phyloP scores from a whole-genome alignment of 2,113 vertebrate genomes.

The Tachuris rubrigastra region DNA sequence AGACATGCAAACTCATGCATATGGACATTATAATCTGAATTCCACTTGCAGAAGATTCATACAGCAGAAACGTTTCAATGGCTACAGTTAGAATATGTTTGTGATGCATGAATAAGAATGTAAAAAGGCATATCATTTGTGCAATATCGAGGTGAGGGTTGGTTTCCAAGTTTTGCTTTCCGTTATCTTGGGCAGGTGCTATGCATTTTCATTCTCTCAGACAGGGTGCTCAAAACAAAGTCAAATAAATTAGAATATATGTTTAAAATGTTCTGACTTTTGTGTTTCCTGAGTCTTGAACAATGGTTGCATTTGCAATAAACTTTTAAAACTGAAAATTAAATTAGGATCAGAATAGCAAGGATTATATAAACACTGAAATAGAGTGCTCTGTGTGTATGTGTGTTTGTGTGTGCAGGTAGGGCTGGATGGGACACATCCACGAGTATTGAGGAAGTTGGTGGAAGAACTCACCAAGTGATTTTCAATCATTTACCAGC shows the following conservation, averaged over 20 bases:
- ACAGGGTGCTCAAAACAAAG: neutral
- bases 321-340: neutral
- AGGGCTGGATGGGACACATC: neutral
- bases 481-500: neutral
- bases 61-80: neutral
- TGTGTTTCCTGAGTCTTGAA: neutral
- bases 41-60: neutral
- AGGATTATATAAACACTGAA: neutral
- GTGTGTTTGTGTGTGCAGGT: neutral
- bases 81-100: neutral
- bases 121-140: neutral
- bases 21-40: neutral
- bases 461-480: neutral
- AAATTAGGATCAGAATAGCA: neutral
- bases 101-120: neutral
- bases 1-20: neutral
- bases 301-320: neutral
- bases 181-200: neutral
- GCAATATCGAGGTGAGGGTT: fast-evolving
- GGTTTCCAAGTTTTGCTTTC: neutral
- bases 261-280: neutral
- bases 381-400: neutral
- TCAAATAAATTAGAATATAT: neutral
- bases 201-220: neutral
- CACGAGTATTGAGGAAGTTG: neutral